Conservation (phyloP, 2,113 vertebrate species). For the Oncorhynchus gorbuscha region DNA sequence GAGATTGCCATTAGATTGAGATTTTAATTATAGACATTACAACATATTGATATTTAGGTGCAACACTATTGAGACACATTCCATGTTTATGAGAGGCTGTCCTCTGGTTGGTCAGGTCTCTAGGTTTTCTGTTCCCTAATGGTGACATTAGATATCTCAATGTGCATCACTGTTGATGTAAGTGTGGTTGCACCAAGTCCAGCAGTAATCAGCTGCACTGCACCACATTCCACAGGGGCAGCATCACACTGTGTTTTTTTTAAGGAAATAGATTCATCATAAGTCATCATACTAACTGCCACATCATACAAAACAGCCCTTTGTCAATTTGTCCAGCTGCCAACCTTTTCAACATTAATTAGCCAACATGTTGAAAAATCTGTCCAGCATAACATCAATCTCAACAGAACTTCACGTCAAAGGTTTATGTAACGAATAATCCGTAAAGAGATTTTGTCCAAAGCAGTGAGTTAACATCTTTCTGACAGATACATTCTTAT, state of each 20-base stretch:
- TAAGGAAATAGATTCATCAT: conserved; percentile 14
- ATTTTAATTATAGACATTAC: background rate
- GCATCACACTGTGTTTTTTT: conserved; percentile 3
- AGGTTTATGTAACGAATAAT: background rate
- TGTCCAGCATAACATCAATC: background rate
- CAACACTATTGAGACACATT: background rate
- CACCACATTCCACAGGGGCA: conserved; percentile 3
- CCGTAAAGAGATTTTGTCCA: background rate
- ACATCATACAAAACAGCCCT: background rate
- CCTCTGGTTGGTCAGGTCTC: background rate
- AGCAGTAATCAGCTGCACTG: background rate
- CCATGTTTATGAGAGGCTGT: background rate
- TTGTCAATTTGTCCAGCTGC: conserved; percentile 4
- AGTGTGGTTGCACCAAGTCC: background rate
- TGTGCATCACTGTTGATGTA: background rate
- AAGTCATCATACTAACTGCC: conserved; percentile 12
- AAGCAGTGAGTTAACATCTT: background rate
- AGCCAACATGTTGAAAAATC: background rate
- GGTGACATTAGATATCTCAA: background rate
- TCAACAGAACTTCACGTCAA: background rate
- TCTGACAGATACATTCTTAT: background rate
- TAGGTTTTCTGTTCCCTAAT: background rate
- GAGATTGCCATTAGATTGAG: background rate
- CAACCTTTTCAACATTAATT: conserved; percentile 16
- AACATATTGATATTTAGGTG: background rate